Percentiles rank a stretch among this genome's conserved stretches.
phyloP scores from a whole-genome alignment of 2,888 invertebrate genomes.

The Drosophila formosana region DNA sequence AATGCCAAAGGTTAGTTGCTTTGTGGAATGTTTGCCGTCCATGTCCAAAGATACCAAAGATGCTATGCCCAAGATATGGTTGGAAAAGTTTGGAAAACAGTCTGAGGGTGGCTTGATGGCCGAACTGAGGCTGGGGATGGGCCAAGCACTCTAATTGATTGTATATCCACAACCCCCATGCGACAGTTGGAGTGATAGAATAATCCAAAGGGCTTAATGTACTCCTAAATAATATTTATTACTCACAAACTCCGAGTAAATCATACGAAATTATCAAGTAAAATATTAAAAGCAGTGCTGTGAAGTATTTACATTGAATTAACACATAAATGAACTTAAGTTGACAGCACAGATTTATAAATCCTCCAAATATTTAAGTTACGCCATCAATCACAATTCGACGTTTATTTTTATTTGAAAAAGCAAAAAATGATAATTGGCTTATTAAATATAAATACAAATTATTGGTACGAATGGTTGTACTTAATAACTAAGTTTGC shows the following conservation, averaged over 20 bases:
- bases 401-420: no score
- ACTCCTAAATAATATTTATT: conserved; percentile 13
- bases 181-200: not conserved
- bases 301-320: not conserved
- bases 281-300: not conserved
- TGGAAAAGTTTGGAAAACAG: conserved; percentile 20
- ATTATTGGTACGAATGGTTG: not conserved
- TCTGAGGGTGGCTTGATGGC: not conserved
- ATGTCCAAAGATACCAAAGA: conserved; percentile 19
- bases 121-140: not conserved
- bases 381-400: no score
- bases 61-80: conserved; percentile 9
- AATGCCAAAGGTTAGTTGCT: conserved; percentile 34
- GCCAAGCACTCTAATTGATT: conserved; percentile 52
- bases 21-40: conserved; percentile 15
- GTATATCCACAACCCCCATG: not conserved
- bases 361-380: no score
- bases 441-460: not conserved
- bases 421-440: no score
- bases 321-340: no score
- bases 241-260: not conserved
- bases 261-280: conserved; percentile 6
- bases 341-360: no score
- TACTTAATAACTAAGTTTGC: not conserved
- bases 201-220: conserved; percentile 4